Base-by-base conservation (phyloP, 2,888 invertebrate genomes). In the Petrophora chlorosata region DNA sequence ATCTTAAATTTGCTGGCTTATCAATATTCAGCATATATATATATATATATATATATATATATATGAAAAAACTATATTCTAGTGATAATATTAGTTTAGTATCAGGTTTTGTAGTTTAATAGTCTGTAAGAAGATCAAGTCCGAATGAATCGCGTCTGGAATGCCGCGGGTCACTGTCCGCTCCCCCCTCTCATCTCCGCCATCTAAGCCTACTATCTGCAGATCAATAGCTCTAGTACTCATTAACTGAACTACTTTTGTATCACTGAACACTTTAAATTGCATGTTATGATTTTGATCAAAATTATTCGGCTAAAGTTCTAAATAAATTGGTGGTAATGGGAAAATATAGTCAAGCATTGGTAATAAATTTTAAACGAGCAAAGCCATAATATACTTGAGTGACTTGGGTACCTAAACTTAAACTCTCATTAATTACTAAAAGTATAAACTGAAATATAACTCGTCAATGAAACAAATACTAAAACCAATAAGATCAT, bases 81-180 rank as follows among this genome's bases (percentile, higher is more conserved):
- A n/a, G n/a, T n/a, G n/a, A 16, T 28, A 41, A 42, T 42, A 16
- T 42, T 29, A 19, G 41, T 39, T 26, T 51, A 30, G 32, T 45
- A 53, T 56, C 46, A 54, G 42, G 54, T 50, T 48, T 50, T 56
- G 26, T 43, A 39, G 22, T 38, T 17, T 39, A 30, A 40, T 53
- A 54, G 54, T 48, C 34, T 25, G 80, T 83, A 86, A 86, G 76
- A 84, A 87, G 87, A 85, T 82, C 87, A 83, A 81, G 86, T 81
- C 81, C 73, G 68, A 59, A 63, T 61, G 63, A 61, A 70, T 75
- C 76, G 79, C 76, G 73, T 73, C 55, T 76, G 88, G 89, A 89
- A 89, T 89, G 87, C 80, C 67, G 73, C 68, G 61, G 90, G 89
- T 90, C 88, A 86, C 62, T 83, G 88, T 61, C 85, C 89, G 77